phyloP scores from a whole-genome alignment of 2,797 vertebrate species.

The Siniperca scherzeri region DNA sequence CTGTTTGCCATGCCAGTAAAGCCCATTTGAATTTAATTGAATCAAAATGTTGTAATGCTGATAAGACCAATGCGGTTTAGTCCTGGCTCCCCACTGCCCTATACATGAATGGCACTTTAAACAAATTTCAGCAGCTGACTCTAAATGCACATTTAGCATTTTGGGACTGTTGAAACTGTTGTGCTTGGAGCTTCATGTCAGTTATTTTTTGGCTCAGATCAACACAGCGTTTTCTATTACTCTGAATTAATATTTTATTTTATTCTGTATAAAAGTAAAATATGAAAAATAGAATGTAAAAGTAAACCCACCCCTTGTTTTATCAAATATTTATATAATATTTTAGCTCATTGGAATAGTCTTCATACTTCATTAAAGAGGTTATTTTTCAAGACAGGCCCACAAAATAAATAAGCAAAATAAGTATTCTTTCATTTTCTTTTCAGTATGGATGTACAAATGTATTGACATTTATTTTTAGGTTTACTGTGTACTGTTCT shows the following conservation, averaged over 20 bases:
- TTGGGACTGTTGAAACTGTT: neutral
- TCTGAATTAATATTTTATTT: neutral
- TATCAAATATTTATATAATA: too few relatives aligned
- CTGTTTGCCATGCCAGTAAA: too few relatives aligned
- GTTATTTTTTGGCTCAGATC: neutral
- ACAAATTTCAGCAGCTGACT: neutral
- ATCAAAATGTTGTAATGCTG: neutral
- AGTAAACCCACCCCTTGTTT: neutral
- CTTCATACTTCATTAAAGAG: neutral
- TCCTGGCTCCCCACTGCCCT: neutral
- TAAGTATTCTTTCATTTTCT: neutral
- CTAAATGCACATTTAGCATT: neutral
- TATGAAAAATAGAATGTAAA: neutral
- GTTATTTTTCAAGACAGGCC: neutral
- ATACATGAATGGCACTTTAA: neutral
- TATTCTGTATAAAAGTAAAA: neutral
- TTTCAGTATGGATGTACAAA: neutral
- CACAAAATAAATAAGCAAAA: neutral
- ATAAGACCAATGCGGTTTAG: slow-evolving; percentile 3
- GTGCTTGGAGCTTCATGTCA: too few relatives aligned
- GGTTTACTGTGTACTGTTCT: neutral
- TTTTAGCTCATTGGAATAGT: neutral
- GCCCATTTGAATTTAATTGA: too few relatives aligned
- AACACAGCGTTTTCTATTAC: neutral
- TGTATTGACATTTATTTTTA: neutral